Base-by-base conservation (phyloP, 2,888 invertebrate genomes). In the Leucoma salicis region DNA sequence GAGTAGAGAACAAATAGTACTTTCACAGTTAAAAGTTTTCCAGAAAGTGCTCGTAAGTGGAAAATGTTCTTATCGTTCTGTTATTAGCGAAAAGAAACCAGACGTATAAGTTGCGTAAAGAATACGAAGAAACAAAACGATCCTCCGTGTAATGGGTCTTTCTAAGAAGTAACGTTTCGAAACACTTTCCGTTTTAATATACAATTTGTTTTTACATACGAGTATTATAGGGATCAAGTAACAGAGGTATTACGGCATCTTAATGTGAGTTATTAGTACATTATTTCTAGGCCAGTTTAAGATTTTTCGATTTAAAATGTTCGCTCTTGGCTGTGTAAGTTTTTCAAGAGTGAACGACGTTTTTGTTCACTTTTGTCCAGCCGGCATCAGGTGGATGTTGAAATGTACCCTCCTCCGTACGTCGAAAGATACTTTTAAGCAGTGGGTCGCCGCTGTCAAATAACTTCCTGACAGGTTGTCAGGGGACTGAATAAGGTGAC, bases 21-120 rank as follows among this genome's bases (percentile, higher is more conserved):
- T 8, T 11, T 1, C 3, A 12, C 21, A 2, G 6, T n/a, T 13
- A 10, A 6, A 12, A 32, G 14, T 15, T 32, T 41, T 18, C 35
- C 21, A 29, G 6, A 31, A 32, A 41, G 14, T 10, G 1, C 7
- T 10, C 14, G 24, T 11, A 14, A 10, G 12, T 28, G 6, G 35
- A 35, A 31, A 42, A 38, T 31, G 32, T 36, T 39, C 40, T 42
- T 46, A 58, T 39, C 37, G 47, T 32, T 52, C 37, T 13, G 42
- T 34, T 42, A 46, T 34, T 41, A 46, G 32, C 33, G 12, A 42
- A 29, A 29, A 37, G 31, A 41, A 24, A 18, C 18, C 13, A 28
- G 10, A 33, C 41, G 24, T 16, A 41, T 7, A n/a, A 15, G 27
- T 31, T 25, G 12, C 21, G 31, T 25, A 1, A 16, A 32, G 21